Evolutionary conservation across 2,888 invertebrate species (phyloP).

Genomic region (Trichogramma dendrolimi): DNA sequence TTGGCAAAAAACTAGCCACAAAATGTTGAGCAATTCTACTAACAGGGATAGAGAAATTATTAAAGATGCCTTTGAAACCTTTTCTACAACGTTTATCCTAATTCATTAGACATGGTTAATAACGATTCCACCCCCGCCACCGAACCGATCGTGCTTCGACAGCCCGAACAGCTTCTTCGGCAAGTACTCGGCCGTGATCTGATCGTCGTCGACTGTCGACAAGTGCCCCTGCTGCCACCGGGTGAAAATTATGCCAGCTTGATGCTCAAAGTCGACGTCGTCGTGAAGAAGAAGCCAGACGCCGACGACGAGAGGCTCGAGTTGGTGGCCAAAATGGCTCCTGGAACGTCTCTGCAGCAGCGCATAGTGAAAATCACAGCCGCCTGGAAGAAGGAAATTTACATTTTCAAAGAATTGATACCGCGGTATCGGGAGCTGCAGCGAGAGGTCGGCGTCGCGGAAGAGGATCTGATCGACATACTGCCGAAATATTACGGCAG

Average conservation of each 20-base stretch:
- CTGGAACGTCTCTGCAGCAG: conserved; percentile 56
- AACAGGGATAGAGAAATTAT: neutral
- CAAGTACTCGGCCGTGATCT: conserved; percentile 22
- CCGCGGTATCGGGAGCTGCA: conserved; percentile 54
- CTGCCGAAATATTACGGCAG: conserved; percentile 58
- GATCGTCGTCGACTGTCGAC: conserved; percentile 34
- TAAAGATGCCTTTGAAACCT: neutral
- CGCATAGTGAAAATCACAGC: conserved; percentile 50
- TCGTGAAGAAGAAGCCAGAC: conserved; percentile 20
- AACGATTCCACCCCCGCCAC: too few species aligned
- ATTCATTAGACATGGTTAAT: neutral
- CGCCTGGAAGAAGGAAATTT: conserved; percentile 59
- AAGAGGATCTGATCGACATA: conserved; percentile 49
- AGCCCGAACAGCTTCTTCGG: neutral
- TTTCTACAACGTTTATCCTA: neutral
- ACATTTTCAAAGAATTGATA: conserved; percentile 55
- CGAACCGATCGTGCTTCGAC: too few species aligned
- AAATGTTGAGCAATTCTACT: too few species aligned
- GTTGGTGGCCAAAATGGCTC: conserved; percentile 59
- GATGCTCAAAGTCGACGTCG: conserved; percentile 51
- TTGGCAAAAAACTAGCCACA: too few species aligned
- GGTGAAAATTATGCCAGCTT: conserved; percentile 64
- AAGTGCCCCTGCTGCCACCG: conserved; percentile 44
- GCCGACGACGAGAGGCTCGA: conserved; percentile 46
- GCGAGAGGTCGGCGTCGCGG: conserved; percentile 37